Conservation (phyloP, 2,797 vertebrate genomes). For the Acropternis orthonyx region DNA sequence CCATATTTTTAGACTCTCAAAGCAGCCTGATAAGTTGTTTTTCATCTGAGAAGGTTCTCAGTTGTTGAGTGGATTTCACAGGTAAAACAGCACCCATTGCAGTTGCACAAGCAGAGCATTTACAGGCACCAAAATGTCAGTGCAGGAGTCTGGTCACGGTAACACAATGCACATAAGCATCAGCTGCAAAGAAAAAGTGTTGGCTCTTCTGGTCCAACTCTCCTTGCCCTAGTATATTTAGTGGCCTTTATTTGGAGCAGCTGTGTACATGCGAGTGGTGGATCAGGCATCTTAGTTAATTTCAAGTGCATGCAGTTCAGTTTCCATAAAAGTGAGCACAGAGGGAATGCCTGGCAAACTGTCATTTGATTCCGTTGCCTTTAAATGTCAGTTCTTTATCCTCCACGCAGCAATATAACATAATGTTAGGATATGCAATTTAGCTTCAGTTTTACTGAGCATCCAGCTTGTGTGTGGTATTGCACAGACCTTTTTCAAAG, state of each 20-base stretch:
- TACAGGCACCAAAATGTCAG: background rate
- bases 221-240: background rate
- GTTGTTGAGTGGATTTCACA: background rate
- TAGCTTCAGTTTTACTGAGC: background rate
- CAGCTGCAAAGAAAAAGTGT: background rate
- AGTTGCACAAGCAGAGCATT: background rate
- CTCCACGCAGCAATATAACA: background rate
- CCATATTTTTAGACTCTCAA: background rate
- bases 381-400: background rate
- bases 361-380: background rate
- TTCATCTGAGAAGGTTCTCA: background rate
- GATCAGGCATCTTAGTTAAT: background rate
- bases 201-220: background rate
- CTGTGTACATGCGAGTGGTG: background rate
- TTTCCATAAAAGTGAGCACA: background rate
- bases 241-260: background rate
- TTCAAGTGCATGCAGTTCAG: background rate
- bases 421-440: background rate
- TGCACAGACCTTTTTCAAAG: background rate
- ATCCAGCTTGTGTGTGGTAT: background rate
- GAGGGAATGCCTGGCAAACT: background rate
- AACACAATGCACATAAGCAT: background rate
- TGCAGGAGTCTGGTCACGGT: background rate
- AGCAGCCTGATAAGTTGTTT: background rate
- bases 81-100: background rate